phyloP scores from a whole-genome alignment of 1,140 invertebrate genomes.

The Amyelois transitella region DNA sequence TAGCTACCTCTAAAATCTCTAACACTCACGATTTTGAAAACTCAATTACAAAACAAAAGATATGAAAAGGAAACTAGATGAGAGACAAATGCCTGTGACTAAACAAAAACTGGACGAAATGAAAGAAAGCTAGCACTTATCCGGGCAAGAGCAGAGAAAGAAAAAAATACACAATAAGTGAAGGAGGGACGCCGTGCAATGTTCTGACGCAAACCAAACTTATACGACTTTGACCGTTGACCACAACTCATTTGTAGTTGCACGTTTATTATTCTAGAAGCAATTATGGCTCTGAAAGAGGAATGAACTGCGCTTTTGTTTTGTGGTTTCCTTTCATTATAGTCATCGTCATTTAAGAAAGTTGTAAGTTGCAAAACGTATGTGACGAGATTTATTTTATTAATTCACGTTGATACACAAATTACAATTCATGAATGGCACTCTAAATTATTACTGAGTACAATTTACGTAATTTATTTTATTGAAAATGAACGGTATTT shows the following conservation, averaged over 20 bases:
- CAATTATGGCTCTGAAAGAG: not conserved
- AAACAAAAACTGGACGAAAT: constrained; percentile 55
- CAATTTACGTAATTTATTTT: no score
- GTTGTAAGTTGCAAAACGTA: not conserved
- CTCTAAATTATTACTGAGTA: no score
- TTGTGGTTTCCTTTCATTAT: not conserved
- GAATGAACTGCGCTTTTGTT: not conserved
- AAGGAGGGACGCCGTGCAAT: constrained; percentile 38
- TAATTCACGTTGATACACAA: no score
- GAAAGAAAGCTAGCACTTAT: constrained; percentile 62
- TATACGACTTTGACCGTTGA: constrained; percentile 55
- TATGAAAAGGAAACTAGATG: constrained; percentile 18
- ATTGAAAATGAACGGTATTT: no score
- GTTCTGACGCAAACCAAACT: constrained; percentile 52
- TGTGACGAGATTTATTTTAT: no score
- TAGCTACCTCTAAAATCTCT: no score
- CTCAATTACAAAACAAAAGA: not conserved
- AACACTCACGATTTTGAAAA: constrained; percentile 10
- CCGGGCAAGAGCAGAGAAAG: constrained; percentile 45
- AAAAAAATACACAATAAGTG: constrained; percentile 55
- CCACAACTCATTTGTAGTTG: constrained; percentile 30
- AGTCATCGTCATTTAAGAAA: not conserved
- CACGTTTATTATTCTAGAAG: not conserved
- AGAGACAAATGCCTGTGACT: constrained; percentile 36
- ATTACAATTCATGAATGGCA: no score